Conservation (phyloP, 2,888 invertebrate genomes). For the Diogma glabrata region DNA sequence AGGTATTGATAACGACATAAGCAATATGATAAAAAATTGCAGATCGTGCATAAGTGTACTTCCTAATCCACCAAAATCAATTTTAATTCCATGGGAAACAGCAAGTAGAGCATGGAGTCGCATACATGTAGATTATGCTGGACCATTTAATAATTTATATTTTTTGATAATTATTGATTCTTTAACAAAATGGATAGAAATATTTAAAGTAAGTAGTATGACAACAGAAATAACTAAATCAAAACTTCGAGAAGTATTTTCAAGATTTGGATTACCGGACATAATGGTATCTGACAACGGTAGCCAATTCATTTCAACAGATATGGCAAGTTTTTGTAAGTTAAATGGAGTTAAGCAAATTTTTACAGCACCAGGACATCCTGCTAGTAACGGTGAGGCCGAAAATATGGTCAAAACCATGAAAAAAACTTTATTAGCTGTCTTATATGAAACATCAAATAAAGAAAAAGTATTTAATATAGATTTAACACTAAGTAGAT, state of each 20-base stretch:
- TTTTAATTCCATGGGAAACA: neutral
- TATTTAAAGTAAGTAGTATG: neutral
- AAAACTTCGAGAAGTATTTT: neutral
- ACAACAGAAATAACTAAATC: neutral
- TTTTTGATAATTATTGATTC: neutral
- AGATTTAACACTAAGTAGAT: too few relatives aligned
- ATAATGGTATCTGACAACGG: neutral
- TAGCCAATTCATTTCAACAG: neutral
- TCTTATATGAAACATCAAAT: too few relatives aligned
- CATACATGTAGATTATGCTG: neutral
- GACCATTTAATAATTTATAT: neutral
- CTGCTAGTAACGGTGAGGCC: constrained; percentile 13
- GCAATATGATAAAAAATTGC: too few relatives aligned
- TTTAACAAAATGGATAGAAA: neutral
- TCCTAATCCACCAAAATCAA: neutral
- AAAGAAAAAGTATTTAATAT: too few relatives aligned
- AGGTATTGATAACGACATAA: too few relatives aligned
- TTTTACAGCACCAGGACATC: constrained; percentile 15
- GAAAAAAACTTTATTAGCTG: too few relatives aligned
- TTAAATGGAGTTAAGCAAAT: constrained; percentile 17
- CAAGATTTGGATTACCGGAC: neutral
- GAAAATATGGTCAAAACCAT: constrained; percentile 13
- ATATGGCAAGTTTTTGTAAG: too few relatives aligned
- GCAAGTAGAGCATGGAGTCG: neutral
- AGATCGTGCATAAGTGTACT: neutral